A percentile compares a stretch with the other conserved stretches of the same genome.
Conservation (phyloP, 64 coral and sea anemone species). For the Actinia equina region DNA sequence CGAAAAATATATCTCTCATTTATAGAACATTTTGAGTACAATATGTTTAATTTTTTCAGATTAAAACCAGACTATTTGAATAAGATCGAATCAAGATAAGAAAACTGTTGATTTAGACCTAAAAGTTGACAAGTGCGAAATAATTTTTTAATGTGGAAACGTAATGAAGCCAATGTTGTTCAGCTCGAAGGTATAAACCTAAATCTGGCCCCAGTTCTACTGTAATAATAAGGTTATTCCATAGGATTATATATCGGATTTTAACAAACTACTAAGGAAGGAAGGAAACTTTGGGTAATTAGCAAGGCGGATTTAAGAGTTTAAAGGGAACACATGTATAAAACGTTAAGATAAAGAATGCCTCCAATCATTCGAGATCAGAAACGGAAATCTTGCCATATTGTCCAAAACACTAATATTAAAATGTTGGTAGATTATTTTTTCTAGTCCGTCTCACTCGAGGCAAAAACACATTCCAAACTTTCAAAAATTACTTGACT, state of each 20-base stretch:
- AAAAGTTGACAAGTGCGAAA: background rate
- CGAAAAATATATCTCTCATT: background rate
- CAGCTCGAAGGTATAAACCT: background rate
- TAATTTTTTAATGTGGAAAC: background rate
- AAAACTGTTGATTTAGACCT: background rate
- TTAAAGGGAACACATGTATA: background rate
- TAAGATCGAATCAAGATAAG: conserved; percentile 12
- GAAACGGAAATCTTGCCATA: background rate
- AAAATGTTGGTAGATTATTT: background rate
- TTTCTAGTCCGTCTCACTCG: background rate
- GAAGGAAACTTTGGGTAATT: background rate
- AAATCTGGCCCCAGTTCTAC: background rate
- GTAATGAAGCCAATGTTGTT: background rate
- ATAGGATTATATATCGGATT: conserved; percentile 4
- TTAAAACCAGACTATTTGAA: conserved; percentile 6
- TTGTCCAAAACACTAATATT: background rate
- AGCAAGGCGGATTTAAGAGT: background rate
- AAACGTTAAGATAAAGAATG: background rate
- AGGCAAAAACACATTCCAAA: background rate
- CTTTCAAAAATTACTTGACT: too few relatives aligned
- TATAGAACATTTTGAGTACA: background rate
- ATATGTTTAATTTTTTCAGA: background rate
- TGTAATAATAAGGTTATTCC: too few relatives aligned
- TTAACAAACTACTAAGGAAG: background rate
- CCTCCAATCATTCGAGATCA: background rate